Base-by-base conservation (phyloP, 2,113 vertebrate species). In the Isurus oxyrinchus region DNA sequence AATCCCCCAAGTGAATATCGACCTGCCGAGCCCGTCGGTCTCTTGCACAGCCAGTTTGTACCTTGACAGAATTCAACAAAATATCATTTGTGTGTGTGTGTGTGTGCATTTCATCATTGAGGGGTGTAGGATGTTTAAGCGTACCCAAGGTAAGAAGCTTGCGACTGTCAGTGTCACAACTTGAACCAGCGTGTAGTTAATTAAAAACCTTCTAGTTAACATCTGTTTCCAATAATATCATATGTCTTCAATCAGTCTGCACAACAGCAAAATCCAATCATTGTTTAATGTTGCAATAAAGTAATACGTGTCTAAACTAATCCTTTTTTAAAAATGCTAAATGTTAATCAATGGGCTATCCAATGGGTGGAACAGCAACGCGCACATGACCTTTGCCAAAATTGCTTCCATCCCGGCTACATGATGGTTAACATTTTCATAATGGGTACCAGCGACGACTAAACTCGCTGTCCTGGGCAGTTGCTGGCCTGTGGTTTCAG, bases 391-490 rank as follows among this genome's bases (percentile, higher is more conserved):
- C 98, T 97, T 97, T 98, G 97, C 97, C 97, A 97, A 98, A 98
- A 98, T 99, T 98, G 98, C 98, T 98, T 98, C 98, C 98, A 98
- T 99, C 98, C 98, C 98, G 98, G 97, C 98, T 97, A 96, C 98
- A 98, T 98, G 98, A 98, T 98, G 98, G 98, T 97, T 97, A 97
- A 97, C 97, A 98, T 98, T 98, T 98, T 98, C 98, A 97, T 98
- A 98, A 98, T 98, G 98, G 98, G 98, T 98, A 98, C 98, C 98
- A 98, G 98, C 98, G 98, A 98, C 98, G 98, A 98, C 98, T 98
- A 98, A 98, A 98, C 98, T 98, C 98, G 98, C 97, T 98, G 98
- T 98, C 98, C 98, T 98, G 98, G 98, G 98, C 98, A 97, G 97
- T 97, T 97, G 97, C 97, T 97, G 96, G 97, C 11, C 81, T 96